Percentiles rank a stretch among this genome's conserved stretches.
These are phyloP conservation scores for Ovis canadensis DNA, from an alignment of 2,113 vertebrate genomes.

Conservation along the genomic window DNA sequence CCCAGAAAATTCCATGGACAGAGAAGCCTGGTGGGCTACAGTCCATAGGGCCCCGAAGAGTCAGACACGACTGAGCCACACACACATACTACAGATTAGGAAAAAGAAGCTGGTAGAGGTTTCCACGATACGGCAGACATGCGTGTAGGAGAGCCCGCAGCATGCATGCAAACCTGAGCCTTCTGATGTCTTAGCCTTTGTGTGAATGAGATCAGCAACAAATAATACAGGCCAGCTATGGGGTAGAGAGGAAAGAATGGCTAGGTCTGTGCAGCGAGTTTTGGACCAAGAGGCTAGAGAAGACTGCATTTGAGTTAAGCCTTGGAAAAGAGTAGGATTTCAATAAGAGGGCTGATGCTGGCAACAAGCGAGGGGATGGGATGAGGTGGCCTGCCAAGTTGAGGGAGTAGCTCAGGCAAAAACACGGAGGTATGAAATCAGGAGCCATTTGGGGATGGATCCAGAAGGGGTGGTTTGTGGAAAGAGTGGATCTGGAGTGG, in stretches of 20 bases:
- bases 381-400: neutral
- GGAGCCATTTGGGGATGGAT: neutral
- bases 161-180: neutral
- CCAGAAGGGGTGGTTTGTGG: neutral
- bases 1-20: neutral
- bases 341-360: neutral
- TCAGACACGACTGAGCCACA: accelerated
- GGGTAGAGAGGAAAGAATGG: neutral
- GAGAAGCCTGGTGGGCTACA: neutral
- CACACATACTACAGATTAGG: neutral
- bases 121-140: neutral
- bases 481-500: neutral
- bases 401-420: neutral
- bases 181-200: neutral
- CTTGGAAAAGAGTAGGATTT: neutral
- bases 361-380: neutral
- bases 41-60: neutral
- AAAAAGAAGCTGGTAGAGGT: neutral
- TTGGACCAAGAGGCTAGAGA: neutral
- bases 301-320: neutral
- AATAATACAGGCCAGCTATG: neutral
- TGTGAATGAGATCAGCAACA: neutral
- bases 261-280: neutral
- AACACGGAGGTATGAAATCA: neutral
- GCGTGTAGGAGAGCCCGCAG: neutral